Evolutionary conservation across 2,888 invertebrate genomes (phyloP).

Genomic region (Tipula confusa): DNA sequence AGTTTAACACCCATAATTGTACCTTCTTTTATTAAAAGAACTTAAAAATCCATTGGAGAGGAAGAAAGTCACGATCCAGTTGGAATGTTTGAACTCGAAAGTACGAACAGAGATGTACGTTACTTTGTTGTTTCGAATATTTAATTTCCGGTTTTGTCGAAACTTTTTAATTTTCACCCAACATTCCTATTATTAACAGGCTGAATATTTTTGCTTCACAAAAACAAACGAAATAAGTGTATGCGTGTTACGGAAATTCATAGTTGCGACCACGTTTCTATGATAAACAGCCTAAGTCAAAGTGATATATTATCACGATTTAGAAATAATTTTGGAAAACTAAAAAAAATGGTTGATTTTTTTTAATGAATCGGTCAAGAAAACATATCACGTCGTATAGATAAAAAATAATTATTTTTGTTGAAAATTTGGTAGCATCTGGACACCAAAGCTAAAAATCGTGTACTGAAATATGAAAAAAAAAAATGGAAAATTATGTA

Average conservation of each 20-base stretch:
- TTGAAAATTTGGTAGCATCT: background rate
- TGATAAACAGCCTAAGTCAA: background rate
- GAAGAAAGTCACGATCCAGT: background rate
- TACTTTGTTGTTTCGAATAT: background rate
- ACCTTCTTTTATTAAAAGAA: too few relatives aligned
- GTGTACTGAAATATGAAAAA: background rate
- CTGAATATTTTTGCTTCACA: background rate
- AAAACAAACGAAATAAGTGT: too few relatives aligned
- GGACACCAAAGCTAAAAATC: background rate
- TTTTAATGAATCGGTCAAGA: background rate
- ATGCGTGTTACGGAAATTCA: background rate
- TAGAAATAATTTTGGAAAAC: background rate
- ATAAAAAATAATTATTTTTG: slow-evolving; percentile 16
- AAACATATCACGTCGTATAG: background rate
- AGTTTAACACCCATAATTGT: too few relatives aligned
- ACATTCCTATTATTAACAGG: background rate
- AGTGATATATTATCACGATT: slow-evolving; percentile 15
- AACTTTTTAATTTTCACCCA: too few relatives aligned
- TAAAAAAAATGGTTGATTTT: background rate
- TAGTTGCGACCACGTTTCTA: background rate
- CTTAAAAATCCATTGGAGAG: background rate
- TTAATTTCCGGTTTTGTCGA: background rate
- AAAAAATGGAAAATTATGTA: background rate
- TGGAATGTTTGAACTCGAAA: background rate
- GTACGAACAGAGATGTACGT: background rate